A percentile compares a stretch with the other conserved stretches of the same genome.
Conservation (phyloP, 2,113 vertebrate genomes). For the Acrocephalus arundinaceus region DNA sequence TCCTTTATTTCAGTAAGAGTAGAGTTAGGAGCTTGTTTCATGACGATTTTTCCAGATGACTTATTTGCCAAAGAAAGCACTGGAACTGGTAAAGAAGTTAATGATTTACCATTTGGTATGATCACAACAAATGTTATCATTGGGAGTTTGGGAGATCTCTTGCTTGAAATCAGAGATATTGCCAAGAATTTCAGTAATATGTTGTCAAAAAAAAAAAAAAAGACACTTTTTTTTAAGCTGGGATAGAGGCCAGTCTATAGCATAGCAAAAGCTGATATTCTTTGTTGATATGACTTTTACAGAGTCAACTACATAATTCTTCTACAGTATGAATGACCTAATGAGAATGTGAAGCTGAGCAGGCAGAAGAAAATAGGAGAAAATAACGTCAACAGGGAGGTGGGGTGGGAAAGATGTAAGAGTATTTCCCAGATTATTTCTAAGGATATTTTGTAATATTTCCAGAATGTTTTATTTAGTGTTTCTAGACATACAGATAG, state of each 20-base stretch:
- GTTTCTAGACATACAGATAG: background rate
- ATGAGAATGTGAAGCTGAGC: background rate
- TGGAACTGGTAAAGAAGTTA: background rate
- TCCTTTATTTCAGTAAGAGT: background rate
- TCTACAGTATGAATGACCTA: background rate
- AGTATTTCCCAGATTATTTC: background rate
- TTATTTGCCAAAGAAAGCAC: background rate
- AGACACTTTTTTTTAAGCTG: background rate
- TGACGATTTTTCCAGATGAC: background rate
- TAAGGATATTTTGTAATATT: background rate
- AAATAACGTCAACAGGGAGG: fast-evolving
- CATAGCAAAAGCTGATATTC: background rate
- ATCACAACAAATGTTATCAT: background rate
- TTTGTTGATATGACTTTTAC: background rate
- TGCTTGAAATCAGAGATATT: background rate
- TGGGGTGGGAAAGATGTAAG: background rate
- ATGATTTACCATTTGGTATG: background rate
- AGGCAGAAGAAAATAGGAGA: background rate
- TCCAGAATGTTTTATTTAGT: background rate
- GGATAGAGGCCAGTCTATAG: background rate
- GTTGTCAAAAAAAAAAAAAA: background rate
- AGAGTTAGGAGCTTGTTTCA: background rate
- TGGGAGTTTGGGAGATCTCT: background rate
- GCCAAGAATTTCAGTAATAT: background rate
- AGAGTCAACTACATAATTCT: background rate